A percentile compares a stretch with the other conserved stretches of the same genome.
These are phyloP conservation scores for Germaria angustata DNA, from an alignment of 2,888 invertebrate species.

Conservation along the genomic window DNA sequence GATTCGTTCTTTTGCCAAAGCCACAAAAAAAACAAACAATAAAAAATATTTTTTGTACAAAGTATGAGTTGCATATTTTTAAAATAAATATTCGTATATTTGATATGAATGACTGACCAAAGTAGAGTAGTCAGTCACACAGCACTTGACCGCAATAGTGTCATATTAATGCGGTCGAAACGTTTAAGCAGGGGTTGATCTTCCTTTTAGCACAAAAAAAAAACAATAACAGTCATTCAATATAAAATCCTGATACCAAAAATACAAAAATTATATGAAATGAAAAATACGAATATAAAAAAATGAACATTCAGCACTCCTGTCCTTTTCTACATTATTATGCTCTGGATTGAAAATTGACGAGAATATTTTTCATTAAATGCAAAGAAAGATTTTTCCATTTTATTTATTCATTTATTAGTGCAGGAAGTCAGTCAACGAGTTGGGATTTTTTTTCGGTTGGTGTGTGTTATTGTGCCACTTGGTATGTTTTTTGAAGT, in stretches of 20 bases:
- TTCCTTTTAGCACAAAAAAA: neutral
- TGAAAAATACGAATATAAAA: neutral
- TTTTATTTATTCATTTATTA: conserved; percentile 4
- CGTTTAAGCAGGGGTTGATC: conserved; percentile 6
- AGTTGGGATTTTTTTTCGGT: neutral
- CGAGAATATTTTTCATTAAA: conserved; percentile 6
- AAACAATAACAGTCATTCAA: neutral
- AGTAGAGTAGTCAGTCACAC: conserved; percentile 27
- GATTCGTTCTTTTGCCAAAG: no score
- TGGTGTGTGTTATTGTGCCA: neutral
- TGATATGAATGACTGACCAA: conserved; percentile 6
- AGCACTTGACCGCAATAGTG: conserved; percentile 58
- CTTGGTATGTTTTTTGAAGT: conserved; percentile 6
- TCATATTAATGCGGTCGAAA: conserved; percentile 20
- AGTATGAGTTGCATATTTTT: neutral
- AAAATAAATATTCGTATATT: neutral
- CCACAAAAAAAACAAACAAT: no score
- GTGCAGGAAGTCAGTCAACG: neutral
- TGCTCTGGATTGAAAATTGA: neutral
- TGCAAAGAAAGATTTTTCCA: neutral
- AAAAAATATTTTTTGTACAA: no score
- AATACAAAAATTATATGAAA: neutral
- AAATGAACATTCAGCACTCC: conserved; percentile 1
- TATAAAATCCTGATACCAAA: conserved; percentile 4
- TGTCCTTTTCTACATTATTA: conserved; percentile 22